These are phyloP conservation scores for Ammodytes dubius DNA, from an alignment of 2,113 vertebrate species.

Conservation along the genomic window DNA sequence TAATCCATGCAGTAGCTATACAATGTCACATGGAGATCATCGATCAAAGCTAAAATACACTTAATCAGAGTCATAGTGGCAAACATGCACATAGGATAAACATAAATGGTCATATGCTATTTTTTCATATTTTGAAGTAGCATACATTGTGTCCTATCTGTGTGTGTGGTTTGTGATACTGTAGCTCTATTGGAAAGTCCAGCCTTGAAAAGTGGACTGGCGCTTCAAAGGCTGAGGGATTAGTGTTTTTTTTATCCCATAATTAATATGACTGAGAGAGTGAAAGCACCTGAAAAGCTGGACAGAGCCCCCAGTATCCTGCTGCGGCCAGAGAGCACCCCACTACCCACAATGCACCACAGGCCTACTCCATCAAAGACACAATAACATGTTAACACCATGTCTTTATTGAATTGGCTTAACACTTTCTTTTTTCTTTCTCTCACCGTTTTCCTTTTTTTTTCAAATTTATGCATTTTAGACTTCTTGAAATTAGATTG, in stretches of 20 bases:
- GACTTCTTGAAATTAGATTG: constrained; percentile 19
- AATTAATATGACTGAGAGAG: constrained; percentile 97
- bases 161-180: constrained; percentile 30
- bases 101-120: constrained; percentile 23
- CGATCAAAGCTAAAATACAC: constrained; percentile 80
- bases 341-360: constrained; percentile 87
- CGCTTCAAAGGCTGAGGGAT: constrained; percentile 95
- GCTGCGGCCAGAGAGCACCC: constrained; percentile 86
- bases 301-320: constrained; percentile 88
- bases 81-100: constrained; percentile 61
- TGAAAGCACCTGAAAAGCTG: constrained; percentile 91
- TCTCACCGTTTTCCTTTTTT: constrained; percentile 1
- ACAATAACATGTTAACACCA: constrained; percentile 78
- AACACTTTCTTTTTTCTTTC: constrained; percentile 55
- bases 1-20: constrained; percentile 82
- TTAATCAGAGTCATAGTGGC: constrained; percentile 85
- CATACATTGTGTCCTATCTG: constrained; percentile 15
- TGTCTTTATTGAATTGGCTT: constrained; percentile 77
- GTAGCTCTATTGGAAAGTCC: constrained; percentile 69
- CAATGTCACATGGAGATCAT: constrained; percentile 84
- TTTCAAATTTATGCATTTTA: neutral
- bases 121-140: constrained; percentile 38
- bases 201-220: constrained; percentile 92
- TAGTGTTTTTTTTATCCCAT: constrained; percentile 94
- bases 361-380: constrained; percentile 77